Evolutionary conservation across 2,888 invertebrate species (phyloP), one percentile per base, ranked within the genome.

Genomic region (Zele albiditarsus): DNA sequence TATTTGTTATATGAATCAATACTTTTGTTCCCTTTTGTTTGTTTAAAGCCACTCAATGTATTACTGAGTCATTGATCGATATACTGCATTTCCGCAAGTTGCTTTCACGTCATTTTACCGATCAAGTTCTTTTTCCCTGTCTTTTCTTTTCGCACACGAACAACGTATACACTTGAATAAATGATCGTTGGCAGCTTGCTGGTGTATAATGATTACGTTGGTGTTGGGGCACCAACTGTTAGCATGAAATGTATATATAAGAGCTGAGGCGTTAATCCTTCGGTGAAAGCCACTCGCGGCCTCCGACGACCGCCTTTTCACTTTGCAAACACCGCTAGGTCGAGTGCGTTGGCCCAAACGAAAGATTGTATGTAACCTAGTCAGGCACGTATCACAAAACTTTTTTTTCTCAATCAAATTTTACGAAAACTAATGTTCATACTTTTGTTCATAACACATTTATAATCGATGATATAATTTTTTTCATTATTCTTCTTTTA

Each of bases 251-350:
- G 25, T 28, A 68, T 20, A n/a, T 53, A 49, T 53, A 23, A 25
- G 46, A n/a, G 23, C 20, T 58, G 16, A 70, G 60, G 77, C 76
- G 65, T 80, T 78, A 77, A 80, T 78, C 76, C 78, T 71, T 63
- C 65, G 81, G 80, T 79, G 81, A 81, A 82, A 76, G 82, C 79
- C 80, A 71, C 73, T 63, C 53, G n/a, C 74, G 49, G 80, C 80
- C 80, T 82, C 68, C 66, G 77, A 53, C 84, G 86, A 84, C 86
- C 86, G 86, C 86, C 84, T 86, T 87, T 86, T 86, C 86, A 85
- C 86, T 85, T 79, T 77, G 71, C 72, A 75, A 70, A 72, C 71
- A 70, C 67, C 53, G 72, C 67, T 71, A 71, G 46, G 71, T 71
- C 63, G 71, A 63, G 71, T 71, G 28, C 73, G 76, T 73, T 70